Conservation (phyloP, 2,888 invertebrate genomes). For the Hyalella azteca region DNA sequence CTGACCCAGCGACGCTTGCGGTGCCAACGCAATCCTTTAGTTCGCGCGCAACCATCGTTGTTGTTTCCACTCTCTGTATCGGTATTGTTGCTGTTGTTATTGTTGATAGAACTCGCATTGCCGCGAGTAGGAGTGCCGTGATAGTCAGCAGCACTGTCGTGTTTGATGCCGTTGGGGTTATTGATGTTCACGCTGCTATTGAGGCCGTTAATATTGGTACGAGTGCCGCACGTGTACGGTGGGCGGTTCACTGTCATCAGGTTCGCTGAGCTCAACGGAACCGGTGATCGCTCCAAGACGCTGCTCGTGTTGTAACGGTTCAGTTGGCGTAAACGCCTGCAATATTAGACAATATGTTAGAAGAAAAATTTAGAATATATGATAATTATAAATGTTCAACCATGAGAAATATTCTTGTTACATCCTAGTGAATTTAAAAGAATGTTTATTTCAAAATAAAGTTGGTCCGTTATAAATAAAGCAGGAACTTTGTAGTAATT, state of each 20-base stretch:
- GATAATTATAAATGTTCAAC: too few relatives aligned
- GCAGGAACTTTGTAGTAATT: too few relatives aligned
- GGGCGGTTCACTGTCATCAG: background rate
- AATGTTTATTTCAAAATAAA: too few relatives aligned
- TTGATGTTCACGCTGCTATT: background rate
- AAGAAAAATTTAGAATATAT: too few relatives aligned
- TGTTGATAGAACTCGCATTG: background rate
- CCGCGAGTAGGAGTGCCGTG: background rate
- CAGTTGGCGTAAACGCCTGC: constrained; percentile 12
- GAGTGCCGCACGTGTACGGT: constrained; percentile 15
- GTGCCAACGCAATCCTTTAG: constrained; percentile 17
- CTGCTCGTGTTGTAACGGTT: constrained; percentile 23
- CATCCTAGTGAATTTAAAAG: too few relatives aligned
- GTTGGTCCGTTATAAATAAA: too few relatives aligned
- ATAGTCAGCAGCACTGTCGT: background rate
- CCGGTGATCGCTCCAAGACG: background rate
- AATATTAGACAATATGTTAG: background rate
- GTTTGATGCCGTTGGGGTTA: background rate
- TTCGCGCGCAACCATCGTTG: constrained; percentile 9
- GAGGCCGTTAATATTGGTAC: constrained; percentile 13
- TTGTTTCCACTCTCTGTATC: too few relatives aligned
- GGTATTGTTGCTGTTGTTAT: background rate
- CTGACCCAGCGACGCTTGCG: constrained; percentile 29
- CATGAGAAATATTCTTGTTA: too few relatives aligned
- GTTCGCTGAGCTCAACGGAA: background rate